Conservation (phyloP, 2,797 vertebrate species). For the Urocyon cinereoargenteus region DNA sequence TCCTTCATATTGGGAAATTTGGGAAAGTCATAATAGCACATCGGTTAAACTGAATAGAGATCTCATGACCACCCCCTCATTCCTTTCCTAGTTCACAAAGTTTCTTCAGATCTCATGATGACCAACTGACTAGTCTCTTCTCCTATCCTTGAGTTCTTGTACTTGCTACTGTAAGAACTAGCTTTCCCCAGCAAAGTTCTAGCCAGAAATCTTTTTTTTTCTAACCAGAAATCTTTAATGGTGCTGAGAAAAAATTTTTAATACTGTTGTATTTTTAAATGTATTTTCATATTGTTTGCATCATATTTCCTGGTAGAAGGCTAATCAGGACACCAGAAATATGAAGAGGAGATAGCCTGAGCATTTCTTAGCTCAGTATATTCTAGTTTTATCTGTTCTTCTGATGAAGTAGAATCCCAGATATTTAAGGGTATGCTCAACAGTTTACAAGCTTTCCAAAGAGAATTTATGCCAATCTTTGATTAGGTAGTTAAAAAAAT, state of each 20-base stretch:
- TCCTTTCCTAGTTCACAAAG: not conserved
- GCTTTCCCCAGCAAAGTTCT: not conserved
- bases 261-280: conserved; percentile 29
- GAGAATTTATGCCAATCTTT: not conserved
- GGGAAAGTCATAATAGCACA: not conserved
- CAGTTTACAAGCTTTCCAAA: not conserved
- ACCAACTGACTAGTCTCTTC: not conserved
- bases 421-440: not conserved
- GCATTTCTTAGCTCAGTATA: not conserved
- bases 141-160: not conserved
- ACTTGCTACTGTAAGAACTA: not conserved
- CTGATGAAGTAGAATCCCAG: conserved; percentile 4
- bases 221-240: not conserved
- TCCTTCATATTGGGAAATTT: not conserved
- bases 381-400: conserved; percentile 53
- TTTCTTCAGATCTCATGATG: not conserved
- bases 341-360: not conserved
- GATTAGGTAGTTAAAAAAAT: not conserved
- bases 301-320: not conserved
- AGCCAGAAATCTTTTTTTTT: not conserved
- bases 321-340: not conserved
- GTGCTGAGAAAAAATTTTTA: conserved; percentile 1
- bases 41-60: not conserved
- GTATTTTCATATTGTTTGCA: conserved; percentile 18
- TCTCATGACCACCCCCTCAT: not conserved